A percentile compares a stretch with the other conserved stretches of the same genome.
phyloP scores from a whole-genome alignment of 1,140 invertebrate species.

The Dendrolimus punctatus region DNA sequence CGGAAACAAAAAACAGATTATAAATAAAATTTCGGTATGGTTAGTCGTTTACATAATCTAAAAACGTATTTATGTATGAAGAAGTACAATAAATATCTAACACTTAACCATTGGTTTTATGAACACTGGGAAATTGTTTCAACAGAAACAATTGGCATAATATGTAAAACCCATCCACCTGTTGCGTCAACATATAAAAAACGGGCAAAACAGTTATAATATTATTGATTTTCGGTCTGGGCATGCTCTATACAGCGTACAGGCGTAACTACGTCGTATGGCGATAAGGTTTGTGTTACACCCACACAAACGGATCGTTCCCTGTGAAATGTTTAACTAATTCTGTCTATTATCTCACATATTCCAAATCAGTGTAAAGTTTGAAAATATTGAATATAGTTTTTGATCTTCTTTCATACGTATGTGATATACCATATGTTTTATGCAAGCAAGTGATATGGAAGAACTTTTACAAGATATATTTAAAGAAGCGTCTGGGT shows the following conservation, averaged over 20 bases:
- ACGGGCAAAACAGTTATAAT: neutral
- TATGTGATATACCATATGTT: constrained; percentile 15
- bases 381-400: constrained; percentile 1
- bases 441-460: constrained; percentile 70
- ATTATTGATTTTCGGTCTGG: constrained; percentile 26
- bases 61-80: no score
- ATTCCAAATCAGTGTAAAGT: constrained; percentile 3
- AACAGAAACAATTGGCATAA: neutral
- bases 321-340: constrained; percentile 5
- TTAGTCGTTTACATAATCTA: no score
- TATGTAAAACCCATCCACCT: constrained; percentile 9
- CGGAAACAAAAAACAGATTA: no score
- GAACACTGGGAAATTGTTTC: neutral
- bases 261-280: constrained; percentile 10
- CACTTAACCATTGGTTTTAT: no score
- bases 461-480: constrained; percentile 87
- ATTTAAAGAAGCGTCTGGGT: constrained; percentile 82
- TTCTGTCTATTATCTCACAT: neutral
- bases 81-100: no score
- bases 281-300: constrained; percentile 14
- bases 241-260: constrained; percentile 17
- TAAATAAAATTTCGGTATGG: no score
- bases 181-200: constrained; percentile 11
- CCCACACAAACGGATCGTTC: constrained; percentile 16
- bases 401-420: neutral